Conservation (phyloP, 2,888 invertebrate genomes). For the Cheilosia pagana region DNA sequence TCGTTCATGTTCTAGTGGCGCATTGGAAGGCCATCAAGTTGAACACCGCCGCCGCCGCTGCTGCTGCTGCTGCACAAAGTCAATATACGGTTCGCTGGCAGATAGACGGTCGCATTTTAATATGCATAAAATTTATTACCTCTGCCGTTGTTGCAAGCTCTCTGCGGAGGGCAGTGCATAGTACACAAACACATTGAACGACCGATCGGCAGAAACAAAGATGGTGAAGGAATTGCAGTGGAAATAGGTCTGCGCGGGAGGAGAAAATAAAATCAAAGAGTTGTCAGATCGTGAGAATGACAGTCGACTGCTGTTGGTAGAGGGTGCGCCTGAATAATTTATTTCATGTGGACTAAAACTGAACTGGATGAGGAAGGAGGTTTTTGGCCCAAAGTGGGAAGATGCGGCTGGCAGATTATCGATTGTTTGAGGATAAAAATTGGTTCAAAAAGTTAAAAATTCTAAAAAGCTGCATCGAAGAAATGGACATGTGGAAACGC, state of each 20-base stretch:
- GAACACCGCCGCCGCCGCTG: slow-evolving; percentile 5
- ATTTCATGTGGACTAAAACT: slow-evolving; percentile 10
- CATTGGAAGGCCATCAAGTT: slow-evolving; percentile 42
- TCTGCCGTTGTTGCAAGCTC: background rate
- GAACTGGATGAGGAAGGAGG: slow-evolving; percentile 1
- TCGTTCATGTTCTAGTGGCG: slow-evolving; percentile 19
- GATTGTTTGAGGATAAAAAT: background rate
- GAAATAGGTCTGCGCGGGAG: slow-evolving; percentile 15
- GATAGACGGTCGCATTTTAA: slow-evolving; percentile 48
- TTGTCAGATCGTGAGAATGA: slow-evolving; percentile 21
- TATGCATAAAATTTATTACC: slow-evolving; percentile 57
- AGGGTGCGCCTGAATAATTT: slow-evolving; percentile 28
- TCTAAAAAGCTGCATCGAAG: too few species aligned
- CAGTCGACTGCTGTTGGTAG: background rate
- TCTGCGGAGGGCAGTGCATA: background rate
- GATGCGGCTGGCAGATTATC: background rate
- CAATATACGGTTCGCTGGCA: slow-evolving; percentile 38
- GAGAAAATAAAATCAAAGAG: slow-evolving; percentile 1
- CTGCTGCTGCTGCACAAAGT: slow-evolving; percentile 17
- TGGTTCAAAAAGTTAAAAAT: too few species aligned
- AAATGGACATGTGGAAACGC: too few species aligned
- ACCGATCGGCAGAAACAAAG: slow-evolving; percentile 16
- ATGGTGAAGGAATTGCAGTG: slow-evolving; percentile 6
- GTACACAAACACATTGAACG: too few species aligned
- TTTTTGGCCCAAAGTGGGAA: background rate